phyloP scores from a whole-genome alignment of 2,797 vertebrate species.

The Alosa sapidissima region DNA sequence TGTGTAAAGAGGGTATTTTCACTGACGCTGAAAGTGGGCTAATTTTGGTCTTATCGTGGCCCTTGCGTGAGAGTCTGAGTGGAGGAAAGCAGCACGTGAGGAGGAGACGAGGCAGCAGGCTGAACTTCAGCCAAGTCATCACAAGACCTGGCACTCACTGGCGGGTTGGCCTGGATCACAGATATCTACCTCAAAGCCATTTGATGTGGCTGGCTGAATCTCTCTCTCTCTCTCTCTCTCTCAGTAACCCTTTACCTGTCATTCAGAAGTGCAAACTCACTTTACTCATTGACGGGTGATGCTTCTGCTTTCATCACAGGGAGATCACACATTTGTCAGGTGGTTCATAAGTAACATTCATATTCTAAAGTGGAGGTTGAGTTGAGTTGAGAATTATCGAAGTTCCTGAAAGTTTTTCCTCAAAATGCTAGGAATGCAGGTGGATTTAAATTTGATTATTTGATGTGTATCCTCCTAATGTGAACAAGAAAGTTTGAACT shows the following conservation, averaged over 20 bases:
- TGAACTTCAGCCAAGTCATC: not conserved
- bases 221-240: not conserved
- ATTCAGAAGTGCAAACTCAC: not conserved
- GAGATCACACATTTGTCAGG: no score
- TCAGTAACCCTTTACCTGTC: not conserved
- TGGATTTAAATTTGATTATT: not conserved
- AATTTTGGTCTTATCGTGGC: not conserved
- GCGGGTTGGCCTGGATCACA: not conserved
- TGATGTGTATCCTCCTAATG: not conserved
- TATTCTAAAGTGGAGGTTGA: no score
- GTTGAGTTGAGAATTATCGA: not conserved
- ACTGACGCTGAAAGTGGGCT: not conserved
- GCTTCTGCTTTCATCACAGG: not conserved
- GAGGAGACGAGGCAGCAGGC: not conserved
- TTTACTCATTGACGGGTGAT: not conserved
- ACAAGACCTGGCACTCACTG: not conserved
- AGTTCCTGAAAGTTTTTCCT: no score
- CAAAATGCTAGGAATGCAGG: not conserved
- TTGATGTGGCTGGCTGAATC: not conserved
- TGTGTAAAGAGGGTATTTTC: not conserved
- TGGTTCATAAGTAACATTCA: no score
- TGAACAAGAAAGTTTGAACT: not conserved
- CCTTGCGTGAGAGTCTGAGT: not conserved
- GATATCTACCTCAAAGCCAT: not conserved
- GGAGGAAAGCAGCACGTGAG: not conserved